A percentile compares a stretch with the other conserved stretches of the same genome.
Conservation (phyloP, 2,797 vertebrate genomes). For the Denticeps clupeoides region DNA sequence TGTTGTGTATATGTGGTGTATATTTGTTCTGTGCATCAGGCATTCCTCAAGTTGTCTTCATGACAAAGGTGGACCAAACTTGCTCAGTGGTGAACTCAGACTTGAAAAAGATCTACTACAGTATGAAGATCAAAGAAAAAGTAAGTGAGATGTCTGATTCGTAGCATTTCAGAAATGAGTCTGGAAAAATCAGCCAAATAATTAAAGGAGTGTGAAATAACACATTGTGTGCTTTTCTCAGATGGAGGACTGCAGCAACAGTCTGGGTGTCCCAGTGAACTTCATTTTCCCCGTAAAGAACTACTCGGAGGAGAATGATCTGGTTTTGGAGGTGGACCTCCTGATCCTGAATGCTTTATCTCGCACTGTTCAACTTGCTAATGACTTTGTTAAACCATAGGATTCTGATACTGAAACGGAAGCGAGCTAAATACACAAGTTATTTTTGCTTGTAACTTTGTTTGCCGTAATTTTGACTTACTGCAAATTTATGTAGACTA, state of each 20-base stretch:
- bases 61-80: constrained; percentile 20
- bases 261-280: neutral
- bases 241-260: constrained; percentile 1
- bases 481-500: no score
- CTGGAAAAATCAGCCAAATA: no score
- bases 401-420: no score
- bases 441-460: no score
- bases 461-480: no score
- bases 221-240: neutral
- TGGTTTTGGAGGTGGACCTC: neutral
- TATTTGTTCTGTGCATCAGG: neutral
- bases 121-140: constrained; percentile 10
- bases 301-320: constrained; percentile 5
- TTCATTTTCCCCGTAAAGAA: constrained; percentile 5
- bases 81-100: constrained; percentile 9
- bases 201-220: neutral
- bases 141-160: neutral
- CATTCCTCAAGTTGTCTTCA: constrained; percentile 15
- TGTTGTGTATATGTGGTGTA: neutral
- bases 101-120: neutral
- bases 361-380: neutral
- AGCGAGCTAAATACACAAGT: no score
- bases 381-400: no score
- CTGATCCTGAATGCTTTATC: neutral
- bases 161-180: neutral